phyloP scores from a whole-genome alignment of 2,888 invertebrate species.

The Alitta virens region DNA sequence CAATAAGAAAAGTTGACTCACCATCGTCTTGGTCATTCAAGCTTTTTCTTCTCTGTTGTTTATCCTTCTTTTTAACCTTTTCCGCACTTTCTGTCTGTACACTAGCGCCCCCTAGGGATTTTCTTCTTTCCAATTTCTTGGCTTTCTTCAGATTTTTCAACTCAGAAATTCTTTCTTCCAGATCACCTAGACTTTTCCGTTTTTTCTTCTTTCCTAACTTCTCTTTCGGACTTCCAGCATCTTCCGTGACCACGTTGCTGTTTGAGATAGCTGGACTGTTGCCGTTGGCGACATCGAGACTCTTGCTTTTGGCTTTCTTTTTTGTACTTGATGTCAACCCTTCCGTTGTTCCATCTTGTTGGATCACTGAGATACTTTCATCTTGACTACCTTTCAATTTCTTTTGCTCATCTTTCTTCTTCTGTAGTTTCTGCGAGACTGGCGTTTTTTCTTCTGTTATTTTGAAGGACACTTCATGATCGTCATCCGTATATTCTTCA shows the following conservation, averaged over 20 bases:
- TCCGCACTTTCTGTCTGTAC: background rate
- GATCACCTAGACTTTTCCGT: background rate
- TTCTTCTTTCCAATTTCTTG: no score
- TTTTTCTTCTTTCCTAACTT: background rate
- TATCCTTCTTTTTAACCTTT: conserved; percentile 5
- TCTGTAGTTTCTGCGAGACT: background rate
- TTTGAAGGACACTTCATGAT: no score
- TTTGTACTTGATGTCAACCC: background rate
- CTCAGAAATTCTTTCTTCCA: background rate
- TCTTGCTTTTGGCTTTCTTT: background rate
- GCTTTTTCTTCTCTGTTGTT: background rate
- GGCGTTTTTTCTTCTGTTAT: no score
- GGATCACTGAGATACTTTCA: background rate
- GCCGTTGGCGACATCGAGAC: background rate
- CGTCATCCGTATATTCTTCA: no score
- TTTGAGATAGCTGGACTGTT: no score
- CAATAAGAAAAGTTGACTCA: no score
- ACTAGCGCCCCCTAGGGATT: background rate
- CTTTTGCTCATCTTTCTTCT: background rate
- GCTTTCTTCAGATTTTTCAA: no score
- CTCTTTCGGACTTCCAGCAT: no score
- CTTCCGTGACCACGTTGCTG: no score
- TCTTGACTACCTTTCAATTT: background rate
- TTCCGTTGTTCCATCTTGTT: no score
- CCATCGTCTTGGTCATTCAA: no score